Conservation (phyloP, 2,113 vertebrate genomes). For the Irena cyanogastra region DNA sequence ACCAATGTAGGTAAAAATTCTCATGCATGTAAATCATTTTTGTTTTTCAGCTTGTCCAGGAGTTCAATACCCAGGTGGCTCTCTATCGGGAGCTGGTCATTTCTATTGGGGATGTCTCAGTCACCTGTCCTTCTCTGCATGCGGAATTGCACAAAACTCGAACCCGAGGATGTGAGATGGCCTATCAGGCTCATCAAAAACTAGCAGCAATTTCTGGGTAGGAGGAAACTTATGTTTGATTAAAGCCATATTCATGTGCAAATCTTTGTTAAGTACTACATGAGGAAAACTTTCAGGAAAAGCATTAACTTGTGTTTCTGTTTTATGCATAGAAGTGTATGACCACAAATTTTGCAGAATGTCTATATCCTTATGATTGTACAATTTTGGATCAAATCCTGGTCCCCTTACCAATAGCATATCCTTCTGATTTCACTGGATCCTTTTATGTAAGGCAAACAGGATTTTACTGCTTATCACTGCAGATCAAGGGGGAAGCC, state of each 20-base stretch:
- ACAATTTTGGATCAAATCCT: background rate
- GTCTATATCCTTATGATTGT: background rate
- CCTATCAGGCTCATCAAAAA: constrained; percentile 89
- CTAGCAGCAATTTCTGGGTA: constrained; percentile 95
- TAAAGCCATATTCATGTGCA: background rate
- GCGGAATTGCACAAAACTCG: constrained; percentile 90
- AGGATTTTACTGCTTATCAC: background rate
- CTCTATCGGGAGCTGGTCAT: constrained; percentile 95
- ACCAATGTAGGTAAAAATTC: background rate
- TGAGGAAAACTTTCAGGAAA: background rate
- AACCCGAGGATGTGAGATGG: constrained; percentile 93
- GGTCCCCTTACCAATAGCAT: background rate
- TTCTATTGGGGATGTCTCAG: constrained; percentile 91
- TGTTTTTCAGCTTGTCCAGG: constrained; percentile 90
- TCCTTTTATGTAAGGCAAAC: background rate
- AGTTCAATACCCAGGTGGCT: constrained; percentile 97
- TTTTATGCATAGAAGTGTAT: background rate
- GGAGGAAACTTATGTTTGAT: constrained; percentile 53
- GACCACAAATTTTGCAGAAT: background rate
- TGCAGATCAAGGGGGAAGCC: background rate
- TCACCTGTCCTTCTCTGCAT: constrained; percentile 85
- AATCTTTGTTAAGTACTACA: background rate
- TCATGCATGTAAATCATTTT: constrained; percentile 26
- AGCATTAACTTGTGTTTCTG: background rate
- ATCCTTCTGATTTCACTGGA: background rate